Conservation (phyloP, 2,113 vertebrate genomes). For the Epinephelus fuscoguttatus region DNA sequence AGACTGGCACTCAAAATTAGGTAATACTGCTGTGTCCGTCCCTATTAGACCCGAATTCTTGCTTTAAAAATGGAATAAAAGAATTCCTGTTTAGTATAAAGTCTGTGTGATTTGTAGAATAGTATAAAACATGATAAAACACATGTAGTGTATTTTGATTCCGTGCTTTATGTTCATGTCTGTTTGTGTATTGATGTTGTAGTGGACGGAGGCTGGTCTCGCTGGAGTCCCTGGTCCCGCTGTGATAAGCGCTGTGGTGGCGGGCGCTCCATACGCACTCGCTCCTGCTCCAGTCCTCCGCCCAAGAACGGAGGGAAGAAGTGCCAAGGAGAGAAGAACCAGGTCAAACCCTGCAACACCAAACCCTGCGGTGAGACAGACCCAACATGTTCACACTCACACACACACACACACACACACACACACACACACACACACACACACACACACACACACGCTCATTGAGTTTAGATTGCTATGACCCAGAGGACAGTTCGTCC, state of each 20-base stretch:
- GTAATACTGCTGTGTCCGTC: neutral
- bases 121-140: neutral
- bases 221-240: slow-evolving; percentile 92
- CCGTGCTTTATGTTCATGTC: neutral
- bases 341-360: slow-evolving; percentile 88
- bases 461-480: neutral
- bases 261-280: slow-evolving; percentile 88
- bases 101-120: neutral
- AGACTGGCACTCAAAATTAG: neutral
- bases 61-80: neutral
- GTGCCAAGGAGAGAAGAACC: slow-evolving; percentile 89
- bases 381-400: neutral
- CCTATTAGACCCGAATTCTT: neutral
- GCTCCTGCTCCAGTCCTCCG: slow-evolving; percentile 90
- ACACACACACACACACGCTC: neutral
- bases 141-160: neutral
- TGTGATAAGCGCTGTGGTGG: slow-evolving; percentile 90
- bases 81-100: neutral
- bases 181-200: neutral
- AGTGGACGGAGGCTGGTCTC: slow-evolving; percentile 91
- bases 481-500: neutral
- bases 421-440: neutral
- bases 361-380: slow-evolving; percentile 87
- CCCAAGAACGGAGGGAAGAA: slow-evolving; percentile 90
- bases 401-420: neutral